Base-by-base conservation (phyloP, 1,140 invertebrate genomes). In the Eriocheir sinensis region DNA sequence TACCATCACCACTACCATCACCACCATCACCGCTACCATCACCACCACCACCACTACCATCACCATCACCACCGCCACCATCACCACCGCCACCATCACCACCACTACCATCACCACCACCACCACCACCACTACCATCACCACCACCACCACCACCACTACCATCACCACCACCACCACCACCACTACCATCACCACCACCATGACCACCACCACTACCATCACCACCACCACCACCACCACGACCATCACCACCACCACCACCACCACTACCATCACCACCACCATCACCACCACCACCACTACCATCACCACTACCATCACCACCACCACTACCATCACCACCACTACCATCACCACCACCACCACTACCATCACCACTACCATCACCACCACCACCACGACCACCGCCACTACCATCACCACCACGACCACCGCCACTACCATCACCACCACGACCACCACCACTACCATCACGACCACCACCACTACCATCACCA, bases 191-290 rank as follows among this genome's bases (percentile, higher is more conserved):
- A n/a, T n/a, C n/a, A n/a, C n/a, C n/a, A n/a, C n/a, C n/a, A n/a
- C n/a, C n/a, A n/a, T n/a, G n/a, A n/a, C n/a, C n/a, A n/a, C n/a
- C n/a, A n/a, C n/a, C n/a, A n/a, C n/a, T n/a, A n/a, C n/a, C 12
- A 72, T 72, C 60, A 72, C 60, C 60, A 72, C n/a, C 60, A 72
- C n/a, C 60, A 72, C 60, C n/a, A n/a, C n/a, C n/a, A n/a, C n/a
- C n/a, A n/a, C n/a, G n/a, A n/a, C n/a, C n/a, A n/a, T n/a, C n/a
- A 72, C n/a, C 60, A 72, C 60, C 12, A 15, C 60, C n/a, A 72
- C n/a, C 60, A 72, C 60, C 60, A 72, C n/a, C 60, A 72, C 12
- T 72, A 72, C 60, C 12, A 72, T 72, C 60, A 72, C 60, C 60
- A 72, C 60, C 12, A 15, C 60, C 12, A 72, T 72, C 12, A 72